These are phyloP conservation scores for Tadarida brasiliensis DNA, from an alignment of 2,797 vertebrate genomes.

Conservation along the genomic window DNA sequence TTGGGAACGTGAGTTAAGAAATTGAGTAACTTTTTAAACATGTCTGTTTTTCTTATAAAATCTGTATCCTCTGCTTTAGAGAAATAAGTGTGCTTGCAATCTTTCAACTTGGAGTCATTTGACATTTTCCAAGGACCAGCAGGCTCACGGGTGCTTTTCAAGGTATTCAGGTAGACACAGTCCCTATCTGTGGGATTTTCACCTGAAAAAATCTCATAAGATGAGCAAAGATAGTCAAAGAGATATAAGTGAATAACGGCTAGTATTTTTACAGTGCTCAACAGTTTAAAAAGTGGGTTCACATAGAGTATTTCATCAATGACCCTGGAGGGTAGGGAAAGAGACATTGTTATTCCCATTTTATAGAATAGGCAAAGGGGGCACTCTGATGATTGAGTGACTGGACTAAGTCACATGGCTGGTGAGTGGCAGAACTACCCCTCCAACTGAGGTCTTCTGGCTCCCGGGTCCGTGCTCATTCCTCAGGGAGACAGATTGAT, in stretches of 20 bases:
- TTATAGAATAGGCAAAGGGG: neutral
- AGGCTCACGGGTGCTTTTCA: neutral
- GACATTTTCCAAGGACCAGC: neutral
- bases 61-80: neutral
- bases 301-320: neutral
- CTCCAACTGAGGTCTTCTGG: neutral
- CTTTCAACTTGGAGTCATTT: constrained; percentile 19
- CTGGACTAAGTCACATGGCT: neutral
- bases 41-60: constrained; percentile 6
- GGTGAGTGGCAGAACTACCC: neutral
- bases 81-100: neutral
- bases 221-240: neutral
- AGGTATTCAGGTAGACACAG: neutral
- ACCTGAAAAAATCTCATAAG: neutral
- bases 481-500: neutral
- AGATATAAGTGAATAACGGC: neutral
- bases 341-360: neutral
- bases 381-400: neutral
- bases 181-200: neutral
- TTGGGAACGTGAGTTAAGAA: neutral
- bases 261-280: neutral
- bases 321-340: accelerated
- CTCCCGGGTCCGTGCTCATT: neutral
- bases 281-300: neutral
- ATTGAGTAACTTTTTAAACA: neutral